phyloP scores from a whole-genome alignment of 1,140 invertebrate species.

The Meloidogyne floridensis region DNA sequence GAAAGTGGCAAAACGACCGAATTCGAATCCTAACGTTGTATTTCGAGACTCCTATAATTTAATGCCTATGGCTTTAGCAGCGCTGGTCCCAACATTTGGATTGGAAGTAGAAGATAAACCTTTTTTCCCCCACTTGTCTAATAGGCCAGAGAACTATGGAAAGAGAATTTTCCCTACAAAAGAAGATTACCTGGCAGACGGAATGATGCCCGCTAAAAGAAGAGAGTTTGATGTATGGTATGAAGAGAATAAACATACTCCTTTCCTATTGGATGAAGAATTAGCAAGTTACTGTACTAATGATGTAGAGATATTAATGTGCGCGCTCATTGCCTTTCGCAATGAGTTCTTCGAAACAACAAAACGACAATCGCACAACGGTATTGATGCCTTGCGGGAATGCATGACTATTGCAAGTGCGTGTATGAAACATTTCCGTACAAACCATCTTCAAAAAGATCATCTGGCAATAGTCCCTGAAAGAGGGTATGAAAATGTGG shows the following conservation, averaged over 20 bases:
- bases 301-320: too few species aligned
- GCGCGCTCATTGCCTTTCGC: too few species aligned
- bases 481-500: not conserved
- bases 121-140: not conserved
- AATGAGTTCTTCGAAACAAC: too few species aligned
- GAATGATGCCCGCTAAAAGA: too few species aligned
- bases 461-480: conserved; percentile 9
- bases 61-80: not conserved
- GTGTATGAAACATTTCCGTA: too few species aligned
- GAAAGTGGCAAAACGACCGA: too few species aligned
- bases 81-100: not conserved
- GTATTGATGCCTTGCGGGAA: conserved; percentile 12
- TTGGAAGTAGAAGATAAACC: not conserved
- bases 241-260: conserved; percentile 17
- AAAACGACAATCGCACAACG: too few species aligned
- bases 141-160: not conserved
- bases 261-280: conserved; percentile 22
- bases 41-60: conserved; percentile 11
- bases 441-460: not conserved
- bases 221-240: conserved; percentile 6
- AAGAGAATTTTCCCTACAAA: too few species aligned
- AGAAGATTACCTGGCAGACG: too few species aligned
- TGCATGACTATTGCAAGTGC: not conserved
- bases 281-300: not conserved
- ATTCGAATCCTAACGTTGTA: not conserved